These are phyloP conservation scores for Dolichomitus sp. DNA, from an alignment of 2,888 invertebrate species.

Conservation along the genomic window DNA sequence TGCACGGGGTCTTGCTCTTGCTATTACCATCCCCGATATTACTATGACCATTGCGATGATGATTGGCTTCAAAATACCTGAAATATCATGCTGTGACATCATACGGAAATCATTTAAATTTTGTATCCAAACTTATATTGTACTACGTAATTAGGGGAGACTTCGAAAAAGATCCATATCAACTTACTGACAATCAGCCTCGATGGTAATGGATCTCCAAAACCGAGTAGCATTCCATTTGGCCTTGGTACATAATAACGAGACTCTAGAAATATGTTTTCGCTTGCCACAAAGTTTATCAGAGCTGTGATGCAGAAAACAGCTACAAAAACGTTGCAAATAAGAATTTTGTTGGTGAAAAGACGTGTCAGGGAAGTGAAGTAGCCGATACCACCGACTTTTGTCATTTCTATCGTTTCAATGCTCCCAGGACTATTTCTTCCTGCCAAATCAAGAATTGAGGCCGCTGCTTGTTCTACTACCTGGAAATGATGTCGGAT, in stretches of 20 bases:
- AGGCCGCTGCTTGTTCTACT: slow-evolving; percentile 88
- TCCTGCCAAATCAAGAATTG: slow-evolving; percentile 86
- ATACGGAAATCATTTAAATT: neutral
- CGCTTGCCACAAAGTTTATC: slow-evolving; percentile 87
- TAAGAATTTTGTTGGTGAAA: slow-evolving; percentile 87
- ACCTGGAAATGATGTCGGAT: slow-evolving; percentile 79
- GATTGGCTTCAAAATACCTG: slow-evolving; percentile 88
- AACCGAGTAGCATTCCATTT: slow-evolving; percentile 84
- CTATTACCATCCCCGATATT: slow-evolving; percentile 87
- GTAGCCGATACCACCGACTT: slow-evolving; percentile 83
- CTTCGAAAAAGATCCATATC: neutral
- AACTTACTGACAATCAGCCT: slow-evolving; percentile 86
- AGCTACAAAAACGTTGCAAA: slow-evolving; percentile 87
- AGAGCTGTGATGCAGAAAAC: slow-evolving; percentile 87
- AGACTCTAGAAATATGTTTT: slow-evolving; percentile 88
- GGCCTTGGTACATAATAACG: slow-evolving; percentile 88
- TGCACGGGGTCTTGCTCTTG: slow-evolving; percentile 87
- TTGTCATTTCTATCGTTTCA: slow-evolving; percentile 58
- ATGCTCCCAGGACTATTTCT: slow-evolving; percentile 57
- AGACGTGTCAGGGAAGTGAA: slow-evolving; percentile 87
- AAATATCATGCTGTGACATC: slow-evolving; percentile 50
- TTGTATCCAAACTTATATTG: neutral
- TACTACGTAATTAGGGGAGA: neutral
- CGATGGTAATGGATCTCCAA: slow-evolving; percentile 87
- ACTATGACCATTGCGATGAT: slow-evolving; percentile 87